Base-by-base conservation (phyloP, 2,113 vertebrate genomes). In the Protobothrops flavoviridis region DNA sequence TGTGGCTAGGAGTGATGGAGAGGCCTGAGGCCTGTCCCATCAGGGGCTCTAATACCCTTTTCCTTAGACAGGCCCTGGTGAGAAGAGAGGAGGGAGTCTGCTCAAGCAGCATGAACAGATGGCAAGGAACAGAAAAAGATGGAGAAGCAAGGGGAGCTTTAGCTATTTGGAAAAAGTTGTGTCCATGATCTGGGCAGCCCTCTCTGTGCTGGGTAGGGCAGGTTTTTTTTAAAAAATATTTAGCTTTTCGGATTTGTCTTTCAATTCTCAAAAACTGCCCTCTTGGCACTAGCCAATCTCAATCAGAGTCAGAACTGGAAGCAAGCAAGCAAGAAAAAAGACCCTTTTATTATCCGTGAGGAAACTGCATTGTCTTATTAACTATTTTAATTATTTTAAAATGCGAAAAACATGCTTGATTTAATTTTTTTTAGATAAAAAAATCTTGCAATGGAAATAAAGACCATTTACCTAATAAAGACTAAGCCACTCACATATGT, bases 1-100 rank as follows among this genome's bases (percentile, higher is more conserved):
- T 85, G 86, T 98, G 98, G 98, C 97, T 95, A 98, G 97, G 98
- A 98, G 97, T 98, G 98, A 99, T 98, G 98, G 98, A 99, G 98
- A 97, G 98, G 98, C 98, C 97, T 45, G 96, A 98, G 98, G 98
- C 98, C 98, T 97, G 97, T 97, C 98, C 97, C 98, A 96, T 98
- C 98, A 98, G 98, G 97, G 97, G 97, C 97, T 96, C 97, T 96
- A 94, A 94, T 97, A 96, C 97, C 97, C 98, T 97, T 98, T 98
- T 97, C 97, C 98, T 97, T 98, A 98, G 98, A 98, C 98, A 97
- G 98, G 97, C 97, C 98, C 98, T 97, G 96, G 98, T 90, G 97
- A 98, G 98, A 96, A 96, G 96, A 96, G 95, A 96, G 97, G 93
- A 6, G 97, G 96, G 97, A 97, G 96, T 97, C 97, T 97, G 96